Evolutionary conservation across 2,888 invertebrate genomes (phyloP), one percentile per base, ranked within the genome.

Genomic region (Diaphora mendica): DNA sequence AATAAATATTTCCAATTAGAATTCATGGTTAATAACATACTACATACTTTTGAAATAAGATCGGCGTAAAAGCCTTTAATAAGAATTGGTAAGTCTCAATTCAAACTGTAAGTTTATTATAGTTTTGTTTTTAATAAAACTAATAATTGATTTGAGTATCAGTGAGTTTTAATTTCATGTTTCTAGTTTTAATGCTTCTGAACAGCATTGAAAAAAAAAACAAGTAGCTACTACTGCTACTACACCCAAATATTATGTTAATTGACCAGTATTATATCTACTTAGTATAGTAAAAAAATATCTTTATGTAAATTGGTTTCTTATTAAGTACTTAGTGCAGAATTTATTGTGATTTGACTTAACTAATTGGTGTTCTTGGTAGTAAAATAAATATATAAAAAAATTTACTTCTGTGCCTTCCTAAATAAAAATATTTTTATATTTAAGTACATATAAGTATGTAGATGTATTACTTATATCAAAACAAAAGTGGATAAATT

Each of bases 1-100:
- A 86, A 86, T 76, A 86, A 86, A 86, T 86, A 82, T 48, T 33
- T 23, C 23, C 1, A 20, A 51, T 86, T 81, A 82, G 85, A 82
- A 87, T 85, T 85, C 85, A 76, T 78, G 73, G 59, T n/a, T n/a
- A n/a, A n/a, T n/a, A n/a, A n/a, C n/a, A n/a, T n/a, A n/a, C 68
- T 33, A 73, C 80, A 75, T 80, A 81, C 75, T 65, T 51, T 42
- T 13, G 4, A 9, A 26, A 30, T 11, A 11, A 8, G 13, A 11
- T 9, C 9, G n/a, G 9, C 51, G n/a, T n/a, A 51, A 51, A 51
- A 23, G 20, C n/a, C 26, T 55, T 55, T 1, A 55, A 55, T n/a
- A 11, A n/a, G n/a, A 55, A 55, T n/a, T 26, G n/a, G 2, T 55
- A 26, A 0, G n/a, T 26, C 55, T 26, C 26, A 26, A 26, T 59